Conservation (phyloP, 2,888 invertebrate species). For the Elmis aenea region DNA sequence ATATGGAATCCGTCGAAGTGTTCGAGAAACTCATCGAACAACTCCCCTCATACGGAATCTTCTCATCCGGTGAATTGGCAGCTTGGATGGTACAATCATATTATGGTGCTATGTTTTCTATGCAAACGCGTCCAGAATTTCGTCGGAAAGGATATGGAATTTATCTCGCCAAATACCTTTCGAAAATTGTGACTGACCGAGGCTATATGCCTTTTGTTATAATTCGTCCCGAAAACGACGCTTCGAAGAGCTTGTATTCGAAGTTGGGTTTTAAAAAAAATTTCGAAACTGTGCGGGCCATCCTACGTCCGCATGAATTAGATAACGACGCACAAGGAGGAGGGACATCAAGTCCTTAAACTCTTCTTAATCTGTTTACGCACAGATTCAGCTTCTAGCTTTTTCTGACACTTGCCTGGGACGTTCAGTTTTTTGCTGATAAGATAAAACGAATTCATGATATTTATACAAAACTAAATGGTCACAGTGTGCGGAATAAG, state of each 20-base stretch:
- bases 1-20: constrained; percentile 79
- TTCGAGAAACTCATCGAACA: constrained; percentile 74
- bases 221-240: constrained; percentile 82
- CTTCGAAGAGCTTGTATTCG: constrained; percentile 75
- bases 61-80: constrained; percentile 68
- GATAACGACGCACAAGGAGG: constrained; percentile 36
- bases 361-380: constrained; percentile 14
- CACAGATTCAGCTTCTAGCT: constrained; percentile 17
- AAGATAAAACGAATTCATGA: too few species aligned
- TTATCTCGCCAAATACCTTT: constrained; percentile 60
- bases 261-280: constrained; percentile 78
- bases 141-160: constrained; percentile 59
- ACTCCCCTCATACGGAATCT: constrained; percentile 77
- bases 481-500: too few species aligned
- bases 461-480: too few species aligned
- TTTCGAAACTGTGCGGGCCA: constrained; percentile 76
- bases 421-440: constrained; percentile 4
- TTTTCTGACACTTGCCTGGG: constrained; percentile 5
- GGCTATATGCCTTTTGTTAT: constrained; percentile 81
- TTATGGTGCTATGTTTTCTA: constrained; percentile 88
- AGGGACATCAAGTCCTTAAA: constrained; percentile 25
- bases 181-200: constrained; percentile 44
- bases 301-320: constrained; percentile 57
- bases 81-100: constrained; percentile 91
- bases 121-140: constrained; percentile 67